Evolutionary conservation across 2,888 invertebrate species (phyloP), one percentile per base, ranked within the genome.

Genomic region (Melinaea marsaeus): DNA sequence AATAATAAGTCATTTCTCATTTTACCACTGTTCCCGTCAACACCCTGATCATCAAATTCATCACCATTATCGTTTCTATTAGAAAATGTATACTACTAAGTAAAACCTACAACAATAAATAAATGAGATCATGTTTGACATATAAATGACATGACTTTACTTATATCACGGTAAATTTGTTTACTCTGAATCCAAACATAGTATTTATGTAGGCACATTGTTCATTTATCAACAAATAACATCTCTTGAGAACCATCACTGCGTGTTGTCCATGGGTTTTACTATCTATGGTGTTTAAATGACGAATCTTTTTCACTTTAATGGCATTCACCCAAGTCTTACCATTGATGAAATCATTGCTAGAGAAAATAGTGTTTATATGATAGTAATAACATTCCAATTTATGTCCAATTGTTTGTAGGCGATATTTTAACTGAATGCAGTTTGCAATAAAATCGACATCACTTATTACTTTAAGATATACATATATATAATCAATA

Each of bases 201-300:
- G 45, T 61, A 37, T 72, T 71, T n/a, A 71, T 51, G 58, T 63
- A 70, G 7, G 66, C 64, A 34, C 63, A 63, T 61, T 72, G 71
- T 35, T 69, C 64, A 7, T 64, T 54, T 54, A 72, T 55, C 33
- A 72, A 62, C 13, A 69, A 47, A n/a, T 67, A 70, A 11, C 61
- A 70, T 62, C 66, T 71, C 42, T 48, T 65, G n/a, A 71, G 59
- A 56, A 63, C 59, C 4, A 57, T 37, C 9, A 72, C 57, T 5
- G 65, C 22, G 22, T 22, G 1, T 22, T 22, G 22, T 22, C 1
- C 22, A 22, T 22, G 22, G 22, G 22, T 22, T 22, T 22, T 22
- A 1, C 22, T 22, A 22, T 22, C 22, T 22, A 22, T 22, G 22
- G 22, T 22, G 22, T 22, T 22, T 22, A 22, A 22, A 22, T 22